A percentile compares a stretch with the other conserved stretches of the same genome.
Conservation (phyloP, 1,140 invertebrate genomes). For the Trachymyrmex septentrionalis region DNA sequence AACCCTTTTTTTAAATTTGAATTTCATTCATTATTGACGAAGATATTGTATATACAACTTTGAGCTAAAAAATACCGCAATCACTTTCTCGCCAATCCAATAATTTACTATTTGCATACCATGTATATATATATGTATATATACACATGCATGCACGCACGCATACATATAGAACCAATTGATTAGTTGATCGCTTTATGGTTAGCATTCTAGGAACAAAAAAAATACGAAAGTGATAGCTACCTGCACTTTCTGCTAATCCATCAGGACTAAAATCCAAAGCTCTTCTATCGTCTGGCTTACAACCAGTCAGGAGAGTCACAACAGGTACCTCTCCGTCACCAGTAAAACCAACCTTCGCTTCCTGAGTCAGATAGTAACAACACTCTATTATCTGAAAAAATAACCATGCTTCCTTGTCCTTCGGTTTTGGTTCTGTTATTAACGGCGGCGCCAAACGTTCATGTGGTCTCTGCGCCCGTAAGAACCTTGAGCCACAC, state of each 20-base stretch:
- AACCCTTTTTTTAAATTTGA: no score
- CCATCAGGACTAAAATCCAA: conserved; percentile 85
- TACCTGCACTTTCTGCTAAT: conserved; percentile 88
- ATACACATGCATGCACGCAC: no score
- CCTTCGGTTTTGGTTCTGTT: conserved; percentile 90
- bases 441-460: conserved; percentile 91
- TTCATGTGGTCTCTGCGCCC: conserved; percentile 93
- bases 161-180: neutral
- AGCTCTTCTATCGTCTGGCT: conserved; percentile 79
- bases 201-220: neutral
- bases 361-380: conserved; percentile 89
- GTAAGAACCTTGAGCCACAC: conserved; percentile 93
- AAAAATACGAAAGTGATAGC: conserved; percentile 41
- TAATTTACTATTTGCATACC: neutral
- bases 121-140: neutral
- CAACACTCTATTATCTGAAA: conserved; percentile 91
- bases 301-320: conserved; percentile 88
- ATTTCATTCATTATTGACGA: no score
- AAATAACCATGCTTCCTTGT: conserved; percentile 90
- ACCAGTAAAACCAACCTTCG: conserved; percentile 85
- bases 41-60: no score
- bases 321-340: conserved; percentile 87
- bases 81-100: no score
- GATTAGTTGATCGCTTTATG: neutral
- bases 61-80: no score